Base-by-base conservation (phyloP, 2,113 vertebrate genomes). In the Pteruthius melanotis region DNA sequence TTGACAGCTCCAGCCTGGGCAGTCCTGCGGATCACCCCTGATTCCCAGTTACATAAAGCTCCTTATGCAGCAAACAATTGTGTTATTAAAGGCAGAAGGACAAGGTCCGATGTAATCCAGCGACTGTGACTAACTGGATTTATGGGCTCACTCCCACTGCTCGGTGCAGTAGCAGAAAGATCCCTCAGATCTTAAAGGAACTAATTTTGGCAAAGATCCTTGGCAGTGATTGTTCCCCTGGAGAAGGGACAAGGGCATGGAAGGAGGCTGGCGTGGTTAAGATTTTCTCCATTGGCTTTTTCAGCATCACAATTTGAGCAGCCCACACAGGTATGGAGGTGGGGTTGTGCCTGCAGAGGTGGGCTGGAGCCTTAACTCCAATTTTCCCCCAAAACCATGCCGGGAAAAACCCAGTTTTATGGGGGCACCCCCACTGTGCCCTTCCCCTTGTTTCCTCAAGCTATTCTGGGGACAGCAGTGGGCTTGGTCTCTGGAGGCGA, bases 91-190 rank as follows among this genome's bases (percentile, higher is more conserved):
- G 83, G 91, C 94, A 74, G 39, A 65, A 91, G 95, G 76, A 45
- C 87, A 87, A 93, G 91, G 96, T 83, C 78, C 84, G 18, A 40
- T 94, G 95, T 96, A 96, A 97, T 95, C 93, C 90, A 63, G 87
- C 0, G 6, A 35, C 81, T 91, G 95, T 90, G 91, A 95, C 94
- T 97, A 95, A 96, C 87, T 72, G 93, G 91, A 93, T 97, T 95
- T 93, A 91, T 56, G 28, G 94, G 83, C 90, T 82, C 53, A 11
- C 82, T 90, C 93, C 54, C 61, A 5, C 28, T 49, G 71, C 65
- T 85, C 9, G 0, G 47, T 79, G 91, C 70, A 61, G 66, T 10
- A 65, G 74, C 57, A 76, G 61, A 64, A 50, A 95, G 91, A 90
- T 96, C 15, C 90, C 84, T 88, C 54, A 83, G 91, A 95, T 95